Base-by-base conservation (phyloP, 2,888 invertebrate genomes). In the Drosophila prolongata region DNA sequence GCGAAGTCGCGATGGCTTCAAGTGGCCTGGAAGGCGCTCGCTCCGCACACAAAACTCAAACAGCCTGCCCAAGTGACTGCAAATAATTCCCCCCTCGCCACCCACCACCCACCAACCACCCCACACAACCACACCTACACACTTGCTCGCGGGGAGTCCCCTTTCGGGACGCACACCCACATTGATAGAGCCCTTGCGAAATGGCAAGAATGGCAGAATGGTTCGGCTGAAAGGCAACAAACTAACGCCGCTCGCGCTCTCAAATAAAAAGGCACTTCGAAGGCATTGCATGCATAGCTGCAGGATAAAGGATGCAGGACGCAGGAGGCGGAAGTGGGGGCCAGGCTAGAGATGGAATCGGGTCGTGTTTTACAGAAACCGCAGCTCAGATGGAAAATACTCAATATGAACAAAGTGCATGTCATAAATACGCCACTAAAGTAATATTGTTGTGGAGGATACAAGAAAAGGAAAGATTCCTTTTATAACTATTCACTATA, bases 211-310 rank as follows among this genome's bases (percentile, higher is more conserved):
- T 64, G 52, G 62, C 66, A 27, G 50, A 46, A 46, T 30, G 40
- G 58, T 52, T 35, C 24, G 53, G 59, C 43, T 43, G 59, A 62
- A 56, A 62, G 47, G 53, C 73, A 46, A 67, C 66, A 76, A 77
- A 67, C 73, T 69, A 71, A 56, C 65, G 67, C 57, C 73, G 75
- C 73, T 73, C 71, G 65, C 71, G 62, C 59, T 58, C 53, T 50
- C 72, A 70, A 79, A 84, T 79, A 82, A 86, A 86, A 87, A 74
- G 79, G 64, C 78, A 80, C 76, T 84, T 76, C 68, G 59, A 74
- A 62, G 62, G 53, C 77, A 74, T 70, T 70, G 62, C 66, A 50
- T 57, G 62, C 44, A 43, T 49, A 30, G 50, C 14, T 35, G 49
- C 27, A 47, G 49, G 52, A 43, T 30, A 37, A 44, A 35, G 35